Base-by-base conservation (phyloP, 2,797 vertebrate genomes). In the Tenualosa thibaudeaui region DNA sequence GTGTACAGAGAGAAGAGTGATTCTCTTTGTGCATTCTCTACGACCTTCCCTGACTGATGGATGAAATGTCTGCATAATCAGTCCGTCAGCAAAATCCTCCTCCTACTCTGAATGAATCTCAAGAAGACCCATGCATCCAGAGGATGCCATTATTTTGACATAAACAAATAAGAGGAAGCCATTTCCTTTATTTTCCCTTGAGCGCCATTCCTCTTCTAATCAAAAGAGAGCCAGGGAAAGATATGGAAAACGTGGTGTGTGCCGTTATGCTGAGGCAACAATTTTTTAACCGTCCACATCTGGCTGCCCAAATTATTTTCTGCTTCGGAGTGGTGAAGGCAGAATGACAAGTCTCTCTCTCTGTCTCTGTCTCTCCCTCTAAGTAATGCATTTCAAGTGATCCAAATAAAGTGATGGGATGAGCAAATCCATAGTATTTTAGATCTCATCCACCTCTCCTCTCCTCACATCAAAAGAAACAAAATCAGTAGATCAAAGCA, bases 21-120 rank as follows among this genome's bases (percentile, higher is more conserved):
- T 13, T 22, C 17, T 78, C 71, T 78, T 78, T 78, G 71, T 46
- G 71, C 22, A 78, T 78, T 78, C 71, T 46, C 71, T 37, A 13
- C 71, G 8, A 78, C 37, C 71, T 22, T 78, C 71, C 71, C 40
- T 19, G 71, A 78, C 71, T 78, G 40, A 78, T 46, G 71, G 71
- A 78, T 43, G 40, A 78, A 78, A 78, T 43, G 71, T 78, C 37
- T 78, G 71, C 71, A 78, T 78, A 78, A 78, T 78, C 71, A 78
- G 37, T 43, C 19, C 17, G 71, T 78, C 71, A 78, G 71, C 71
- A 78, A 37, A 78, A 78, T 40, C 37, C 37, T 19, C 15, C 71
- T 40, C 40, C 37, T 40, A 78, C 71, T 46, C 37, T 43, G 71
- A 46, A 78, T 78, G 46, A 46, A 78, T 78, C 71, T 78, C 17